Percentiles rank a stretch among this genome's conserved stretches.
Evolutionary conservation across 2,113 vertebrate species (phyloP).

Genomic region (Nanorana parkeri): DNA sequence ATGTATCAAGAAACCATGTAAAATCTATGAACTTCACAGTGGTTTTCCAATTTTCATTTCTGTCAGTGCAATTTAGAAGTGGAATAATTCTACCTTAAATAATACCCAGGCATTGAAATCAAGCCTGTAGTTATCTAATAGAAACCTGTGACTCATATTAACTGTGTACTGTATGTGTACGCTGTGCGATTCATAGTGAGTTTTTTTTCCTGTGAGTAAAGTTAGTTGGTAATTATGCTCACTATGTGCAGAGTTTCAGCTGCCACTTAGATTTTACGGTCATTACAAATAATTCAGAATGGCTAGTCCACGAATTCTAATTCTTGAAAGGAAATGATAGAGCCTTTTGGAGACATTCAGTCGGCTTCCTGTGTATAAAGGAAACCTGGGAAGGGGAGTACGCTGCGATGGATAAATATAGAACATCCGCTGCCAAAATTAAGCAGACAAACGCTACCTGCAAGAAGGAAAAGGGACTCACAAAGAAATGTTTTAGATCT

Average conservation of each 20-base stretch:
- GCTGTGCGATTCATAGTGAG: no score
- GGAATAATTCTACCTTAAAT: no score
- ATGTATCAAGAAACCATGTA: no score
- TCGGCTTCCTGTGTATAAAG: constrained; percentile 79
- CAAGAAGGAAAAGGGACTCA: constrained; percentile 31
- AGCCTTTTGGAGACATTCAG: constrained; percentile 72
- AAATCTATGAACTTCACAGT: no score
- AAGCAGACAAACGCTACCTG: constrained; percentile 63
- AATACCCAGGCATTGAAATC: no score
- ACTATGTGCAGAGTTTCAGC: neutral
- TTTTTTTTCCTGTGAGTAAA: no score
- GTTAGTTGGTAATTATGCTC: neutral
- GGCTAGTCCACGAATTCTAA: neutral
- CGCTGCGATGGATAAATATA: constrained; percentile 63
- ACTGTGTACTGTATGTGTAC: no score
- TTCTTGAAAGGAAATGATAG: constrained; percentile 38
- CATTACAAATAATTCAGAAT: constrained; percentile 6
- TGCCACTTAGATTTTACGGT: neutral
- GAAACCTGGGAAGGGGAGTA: constrained; percentile 69
- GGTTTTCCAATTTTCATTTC: no score
- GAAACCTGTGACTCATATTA: no score
- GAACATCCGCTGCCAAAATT: constrained; percentile 74
- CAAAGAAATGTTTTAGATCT: neutral
- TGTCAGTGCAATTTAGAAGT: no score
- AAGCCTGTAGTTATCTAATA: no score